Evolutionary conservation across 2,888 invertebrate species (phyloP), one percentile per base, ranked within the genome.

Genomic region (Hermaeophaga mercurialis): DNA sequence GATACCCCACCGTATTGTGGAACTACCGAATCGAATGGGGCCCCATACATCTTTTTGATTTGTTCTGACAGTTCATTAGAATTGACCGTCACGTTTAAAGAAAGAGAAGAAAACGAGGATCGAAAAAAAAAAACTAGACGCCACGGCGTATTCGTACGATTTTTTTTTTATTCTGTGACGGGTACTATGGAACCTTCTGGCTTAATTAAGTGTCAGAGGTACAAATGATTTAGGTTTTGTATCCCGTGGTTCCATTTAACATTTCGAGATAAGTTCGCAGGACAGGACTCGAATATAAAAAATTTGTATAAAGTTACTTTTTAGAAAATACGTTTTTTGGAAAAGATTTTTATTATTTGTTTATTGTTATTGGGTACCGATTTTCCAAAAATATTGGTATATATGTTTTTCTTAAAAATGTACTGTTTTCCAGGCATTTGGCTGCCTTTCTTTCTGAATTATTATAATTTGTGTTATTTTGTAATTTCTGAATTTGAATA

Each of bases 141-240:
- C 38, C 48, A 36, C 11, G 38, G 22, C 39, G 19, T 43, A 41
- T 43, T 38, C 33, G 22, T 33, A 36, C 26, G 17, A 31, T 31
- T 36, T 47, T 54, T 31, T 54, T 58, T 54, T 58, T 54, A 46
- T 50, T n/a, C n/a, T 54, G 45, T 18, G 48, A 47, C 39, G 38
- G n/a, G 54, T 48, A 48, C 28, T 39, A 18, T 54, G 59, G 55
- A 63, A 36, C 36, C 36, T 36, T 36, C 66, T 49, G 61, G 57
- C 62, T 67, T 69, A 70, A 70, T 70, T 70, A 69, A 68, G 69
- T 70, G 70, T 69, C 69, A 69, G 65, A 65, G 59, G 63, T 68
- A 69, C 68, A 69, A 70, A 69, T 70, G 68, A 70, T 70, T 70
- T 70, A 68, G 69, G 69, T 66, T n/a, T 63, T 61, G 64, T 61